Conservation (phyloP, 2,888 invertebrate species). For the Cyrtodaria siliqua region DNA sequence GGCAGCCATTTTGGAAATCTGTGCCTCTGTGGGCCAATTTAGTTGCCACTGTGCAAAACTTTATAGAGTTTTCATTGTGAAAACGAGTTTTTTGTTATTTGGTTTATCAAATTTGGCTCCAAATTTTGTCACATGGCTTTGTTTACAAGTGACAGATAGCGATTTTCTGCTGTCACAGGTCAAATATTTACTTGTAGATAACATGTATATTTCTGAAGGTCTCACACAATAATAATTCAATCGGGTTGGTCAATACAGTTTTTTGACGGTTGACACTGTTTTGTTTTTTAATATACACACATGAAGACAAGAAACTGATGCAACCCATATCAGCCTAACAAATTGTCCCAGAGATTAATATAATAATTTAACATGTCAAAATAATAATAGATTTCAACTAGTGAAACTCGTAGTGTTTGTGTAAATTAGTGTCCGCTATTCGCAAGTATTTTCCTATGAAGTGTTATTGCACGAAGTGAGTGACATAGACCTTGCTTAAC, state of each 20-base stretch:
- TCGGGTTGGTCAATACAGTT: too few relatives aligned
- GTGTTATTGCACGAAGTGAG: constrained; percentile 8
- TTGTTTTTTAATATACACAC: too few relatives aligned
- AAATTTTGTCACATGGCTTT: constrained; percentile 37
- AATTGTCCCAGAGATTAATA: background rate
- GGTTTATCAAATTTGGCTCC: constrained; percentile 47
- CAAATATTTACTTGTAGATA: constrained; percentile 35
- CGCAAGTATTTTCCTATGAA: constrained; percentile 8
- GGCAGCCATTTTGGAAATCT: constrained; percentile 15
- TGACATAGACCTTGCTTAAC: constrained; percentile 16
- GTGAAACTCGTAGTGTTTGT: background rate
- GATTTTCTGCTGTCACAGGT: background rate
- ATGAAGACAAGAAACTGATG: too few relatives aligned
- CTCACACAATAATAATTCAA: too few relatives aligned
- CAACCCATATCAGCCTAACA: too few relatives aligned
- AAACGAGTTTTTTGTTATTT: background rate
- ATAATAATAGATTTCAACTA: background rate
- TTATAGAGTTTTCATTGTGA: background rate
- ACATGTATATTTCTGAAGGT: background rate
- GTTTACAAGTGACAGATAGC: constrained; percentile 6
- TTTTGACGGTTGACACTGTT: too few relatives aligned
- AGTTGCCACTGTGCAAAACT: constrained; percentile 15
- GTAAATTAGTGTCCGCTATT: constrained; percentile 20
- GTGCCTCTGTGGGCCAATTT: background rate
- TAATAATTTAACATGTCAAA: constrained; percentile 5